Percentiles rank a stretch among this genome's conserved stretches.
Conservation (phyloP, 1,140 invertebrate species). For the Drosophila carrolli region DNA sequence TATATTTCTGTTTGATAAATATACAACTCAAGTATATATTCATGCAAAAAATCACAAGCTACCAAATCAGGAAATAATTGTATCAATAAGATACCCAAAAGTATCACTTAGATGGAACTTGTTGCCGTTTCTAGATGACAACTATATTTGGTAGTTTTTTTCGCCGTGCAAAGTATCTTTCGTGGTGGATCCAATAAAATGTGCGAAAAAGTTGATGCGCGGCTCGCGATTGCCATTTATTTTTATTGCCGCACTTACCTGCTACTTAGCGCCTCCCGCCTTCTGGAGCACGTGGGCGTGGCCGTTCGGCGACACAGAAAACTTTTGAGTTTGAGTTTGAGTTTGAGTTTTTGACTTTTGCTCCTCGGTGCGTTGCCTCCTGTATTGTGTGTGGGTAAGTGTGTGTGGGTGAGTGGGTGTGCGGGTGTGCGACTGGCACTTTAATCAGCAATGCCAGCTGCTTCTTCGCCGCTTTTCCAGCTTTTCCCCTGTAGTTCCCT, state of each 20-base stretch:
- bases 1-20: too few species aligned
- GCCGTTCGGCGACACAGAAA: slow-evolving; percentile 21
- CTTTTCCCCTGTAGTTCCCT: not conserved
- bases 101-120: not conserved
- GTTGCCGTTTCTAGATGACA: not conserved
- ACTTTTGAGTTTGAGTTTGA: slow-evolving; percentile 43
- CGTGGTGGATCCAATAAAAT: slow-evolving; percentile 49
- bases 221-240: slow-evolving; percentile 66
- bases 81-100: too few species aligned
- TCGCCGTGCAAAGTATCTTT: not conserved
- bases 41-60: too few species aligned
- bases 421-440: slow-evolving; percentile 42
- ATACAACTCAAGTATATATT: too few species aligned
- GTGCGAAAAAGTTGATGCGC: slow-evolving; percentile 57
- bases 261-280: slow-evolving; percentile 58
- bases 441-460: slow-evolving; percentile 65
- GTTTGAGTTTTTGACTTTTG: slow-evolving; percentile 44
- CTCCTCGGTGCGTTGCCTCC: slow-evolving; percentile 13
- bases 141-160: not conserved
- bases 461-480: slow-evolving; percentile 14
- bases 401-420: not conserved
- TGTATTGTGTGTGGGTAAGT: slow-evolving; percentile 5
- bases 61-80: too few species aligned
- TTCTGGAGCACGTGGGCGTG: slow-evolving; percentile 19
- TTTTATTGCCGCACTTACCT: slow-evolving; percentile 73